phyloP scores from a whole-genome alignment of 2,113 vertebrate genomes.

The Notothenia rossii region DNA sequence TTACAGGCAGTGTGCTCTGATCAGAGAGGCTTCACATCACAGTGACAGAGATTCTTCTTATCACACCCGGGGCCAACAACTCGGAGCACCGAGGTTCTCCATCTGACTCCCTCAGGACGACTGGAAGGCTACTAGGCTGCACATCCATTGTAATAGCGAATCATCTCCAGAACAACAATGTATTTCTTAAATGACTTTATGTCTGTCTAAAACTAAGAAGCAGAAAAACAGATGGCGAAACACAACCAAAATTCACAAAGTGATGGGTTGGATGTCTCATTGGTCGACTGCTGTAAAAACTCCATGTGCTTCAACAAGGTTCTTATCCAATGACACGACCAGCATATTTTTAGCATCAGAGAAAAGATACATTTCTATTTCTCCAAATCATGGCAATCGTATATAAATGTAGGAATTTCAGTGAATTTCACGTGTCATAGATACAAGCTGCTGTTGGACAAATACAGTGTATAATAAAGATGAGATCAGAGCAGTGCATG shows the following conservation, averaged over 20 bases:
- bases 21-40: conserved; percentile 74
- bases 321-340: not conserved
- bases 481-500: not conserved
- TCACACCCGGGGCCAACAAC: conserved; percentile 49
- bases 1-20: conserved; percentile 70
- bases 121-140: conserved; percentile 3
- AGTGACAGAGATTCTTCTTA: conserved; percentile 58
- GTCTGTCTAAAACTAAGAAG: not conserved
- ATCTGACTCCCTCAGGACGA: conserved; percentile 21
- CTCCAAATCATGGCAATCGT: not conserved
- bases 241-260: not conserved
- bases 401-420: not conserved
- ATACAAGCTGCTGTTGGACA: too few species aligned
- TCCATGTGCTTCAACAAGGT: not conserved
- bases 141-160: not conserved
- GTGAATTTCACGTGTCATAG: not conserved
- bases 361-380: not conserved
- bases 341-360: not conserved
- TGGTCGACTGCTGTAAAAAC: not conserved
- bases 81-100: conserved; percentile 12
- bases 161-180: conserved; percentile 32
- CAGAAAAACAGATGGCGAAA: not conserved
- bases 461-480: not conserved
- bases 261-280: not conserved
- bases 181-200: not conserved